These are phyloP conservation scores for Ceratosolen solmsi DNA, from an alignment of 1,140 invertebrate species.

Conservation along the genomic window DNA sequence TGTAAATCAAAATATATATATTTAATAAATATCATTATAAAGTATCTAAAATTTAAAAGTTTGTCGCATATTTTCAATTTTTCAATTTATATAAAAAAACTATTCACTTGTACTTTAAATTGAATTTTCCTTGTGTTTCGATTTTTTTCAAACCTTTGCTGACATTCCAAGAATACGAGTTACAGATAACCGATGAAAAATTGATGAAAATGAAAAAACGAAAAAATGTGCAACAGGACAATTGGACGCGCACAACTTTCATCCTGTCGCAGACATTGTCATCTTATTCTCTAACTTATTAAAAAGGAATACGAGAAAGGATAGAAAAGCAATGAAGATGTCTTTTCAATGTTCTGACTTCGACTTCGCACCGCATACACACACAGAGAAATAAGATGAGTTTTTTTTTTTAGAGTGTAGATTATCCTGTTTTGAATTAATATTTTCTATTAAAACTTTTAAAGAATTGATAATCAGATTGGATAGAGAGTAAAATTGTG, in stretches of 20 bases:
- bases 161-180: not conserved
- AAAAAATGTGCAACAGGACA: not conserved
- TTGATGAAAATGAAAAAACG: not conserved
- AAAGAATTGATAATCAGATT: not conserved
- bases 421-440: slow-evolving; percentile 21
- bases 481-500: not conserved
- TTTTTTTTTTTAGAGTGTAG: not conserved
- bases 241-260: not conserved
- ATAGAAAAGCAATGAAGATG: slow-evolving; percentile 13
- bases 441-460: no score
- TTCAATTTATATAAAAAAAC: no score
- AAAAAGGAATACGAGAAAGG: not conserved
- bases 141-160: not conserved
- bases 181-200: not conserved
- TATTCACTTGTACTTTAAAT: no score
- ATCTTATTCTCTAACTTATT: not conserved
- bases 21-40: no score
- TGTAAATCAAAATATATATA: no score
- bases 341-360: not conserved
- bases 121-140: not conserved
- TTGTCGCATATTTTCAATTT: no score
- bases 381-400: not conserved
- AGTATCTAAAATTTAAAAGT: no score
- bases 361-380: not conserved
- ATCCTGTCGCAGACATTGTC: not conserved